Conservation (phyloP, 2,888 invertebrate genomes). For the Exocentrus adspersus region DNA sequence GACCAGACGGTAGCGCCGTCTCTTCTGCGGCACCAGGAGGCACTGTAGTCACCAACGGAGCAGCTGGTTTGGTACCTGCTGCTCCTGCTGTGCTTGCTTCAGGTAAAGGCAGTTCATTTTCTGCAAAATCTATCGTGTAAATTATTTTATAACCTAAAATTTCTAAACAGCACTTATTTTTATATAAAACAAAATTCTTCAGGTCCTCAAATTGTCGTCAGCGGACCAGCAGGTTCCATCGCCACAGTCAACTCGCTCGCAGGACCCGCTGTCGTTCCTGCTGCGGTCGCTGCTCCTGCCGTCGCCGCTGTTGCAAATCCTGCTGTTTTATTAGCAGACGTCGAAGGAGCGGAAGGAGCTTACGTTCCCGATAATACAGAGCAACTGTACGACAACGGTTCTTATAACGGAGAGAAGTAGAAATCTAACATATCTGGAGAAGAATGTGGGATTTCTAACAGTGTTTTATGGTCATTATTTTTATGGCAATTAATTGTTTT, state of each 20-base stretch:
- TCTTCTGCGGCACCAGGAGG: constrained; percentile 51
- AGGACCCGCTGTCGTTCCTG: constrained; percentile 46
- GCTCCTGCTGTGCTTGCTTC: constrained; percentile 37
- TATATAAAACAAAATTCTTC: background rate
- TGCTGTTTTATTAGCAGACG: constrained; percentile 34
- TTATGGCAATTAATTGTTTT: too few species aligned
- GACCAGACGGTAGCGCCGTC: constrained; percentile 52
- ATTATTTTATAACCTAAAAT: too few species aligned
- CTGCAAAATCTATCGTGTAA: too few species aligned
- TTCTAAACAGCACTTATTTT: too few species aligned
- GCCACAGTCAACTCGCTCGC: constrained; percentile 45
- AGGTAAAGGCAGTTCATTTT: too few species aligned
- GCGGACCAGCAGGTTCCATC: constrained; percentile 47
- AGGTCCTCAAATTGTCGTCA: constrained; percentile 38
- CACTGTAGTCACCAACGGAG: constrained; percentile 45
- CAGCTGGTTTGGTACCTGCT: constrained; percentile 38
- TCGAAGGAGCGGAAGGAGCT: constrained; percentile 47
- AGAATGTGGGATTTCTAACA: too few species aligned
- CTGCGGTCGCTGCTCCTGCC: constrained; percentile 28
- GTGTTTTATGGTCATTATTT: too few species aligned
- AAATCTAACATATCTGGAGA: background rate
- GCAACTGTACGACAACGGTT: constrained; percentile 48
- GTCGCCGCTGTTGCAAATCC: constrained; percentile 25
- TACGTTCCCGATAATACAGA: constrained; percentile 47
- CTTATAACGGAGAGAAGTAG: constrained; percentile 38